Conservation (phyloP, 2,888 invertebrate genomes). For the Latrodectus hesperus region DNA sequence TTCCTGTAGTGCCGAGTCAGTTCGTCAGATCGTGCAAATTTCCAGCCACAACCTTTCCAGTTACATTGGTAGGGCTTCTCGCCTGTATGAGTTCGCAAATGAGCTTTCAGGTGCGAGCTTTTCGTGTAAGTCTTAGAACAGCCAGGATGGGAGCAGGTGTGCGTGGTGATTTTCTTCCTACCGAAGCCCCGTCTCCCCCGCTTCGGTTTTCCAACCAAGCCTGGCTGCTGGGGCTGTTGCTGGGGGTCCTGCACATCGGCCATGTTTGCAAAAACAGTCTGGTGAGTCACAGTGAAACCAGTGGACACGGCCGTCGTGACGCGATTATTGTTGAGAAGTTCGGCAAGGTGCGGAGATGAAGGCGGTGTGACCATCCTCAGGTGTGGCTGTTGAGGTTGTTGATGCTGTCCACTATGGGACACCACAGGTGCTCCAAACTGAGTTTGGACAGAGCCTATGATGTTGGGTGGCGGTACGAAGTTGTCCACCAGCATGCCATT, state of each 20-base stretch:
- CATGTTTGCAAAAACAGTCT: slow-evolving; percentile 62
- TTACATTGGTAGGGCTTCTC: slow-evolving; percentile 81
- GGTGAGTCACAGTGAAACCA: slow-evolving; percentile 39
- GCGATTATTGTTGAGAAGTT: slow-evolving; percentile 72
- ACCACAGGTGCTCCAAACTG: slow-evolving; percentile 38
- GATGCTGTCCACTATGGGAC: slow-evolving; percentile 72
- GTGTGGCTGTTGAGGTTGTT: slow-evolving; percentile 66
- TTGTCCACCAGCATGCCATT: slow-evolving; percentile 41
- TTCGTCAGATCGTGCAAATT: slow-evolving; percentile 81
- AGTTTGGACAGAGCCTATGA: slow-evolving; percentile 36
- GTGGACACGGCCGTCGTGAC: slow-evolving; percentile 43
- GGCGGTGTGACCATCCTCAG: slow-evolving; percentile 77
- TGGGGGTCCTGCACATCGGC: slow-evolving; percentile 13
- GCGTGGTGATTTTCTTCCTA: slow-evolving; percentile 78
- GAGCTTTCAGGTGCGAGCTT: slow-evolving; percentile 80
- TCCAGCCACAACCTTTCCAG: slow-evolving; percentile 80
- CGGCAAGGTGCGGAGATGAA: slow-evolving; percentile 77
- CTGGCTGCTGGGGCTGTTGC: slow-evolving; percentile 12
- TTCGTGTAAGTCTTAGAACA: slow-evolving; percentile 81
- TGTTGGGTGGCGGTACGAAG: slow-evolving; percentile 32
- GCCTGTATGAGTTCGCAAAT: slow-evolving; percentile 80
- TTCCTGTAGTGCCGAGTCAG: slow-evolving; percentile 80
- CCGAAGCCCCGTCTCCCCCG: slow-evolving; percentile 72
- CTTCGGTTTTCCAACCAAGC: slow-evolving; percentile 50
- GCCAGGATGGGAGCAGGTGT: slow-evolving; percentile 78